Base-by-base conservation (phyloP, 2,797 vertebrate genomes). In the Hoplostethus atlanticus region DNA sequence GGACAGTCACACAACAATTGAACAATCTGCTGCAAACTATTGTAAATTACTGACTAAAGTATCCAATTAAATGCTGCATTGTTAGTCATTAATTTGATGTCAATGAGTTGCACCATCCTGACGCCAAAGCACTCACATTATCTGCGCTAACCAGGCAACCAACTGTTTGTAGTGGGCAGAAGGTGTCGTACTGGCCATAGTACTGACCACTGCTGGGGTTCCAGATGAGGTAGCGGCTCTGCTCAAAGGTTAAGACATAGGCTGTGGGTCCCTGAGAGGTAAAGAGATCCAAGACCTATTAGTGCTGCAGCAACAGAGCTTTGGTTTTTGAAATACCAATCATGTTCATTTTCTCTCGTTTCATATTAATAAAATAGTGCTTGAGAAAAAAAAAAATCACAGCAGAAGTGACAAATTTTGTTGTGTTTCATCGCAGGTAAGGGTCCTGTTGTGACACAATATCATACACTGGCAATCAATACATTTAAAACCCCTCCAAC, bases 151-250 rank as follows among this genome's bases (percentile, higher is more conserved):
- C 94, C 80, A 99, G 91, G 72, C 97, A 98, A 68, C 96, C 93
- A 1, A 98, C 94, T 3, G 92, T 95, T 68, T 99, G 95, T 81
- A 99, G 90, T 0, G 98, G 97, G 81, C 98, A 99, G 94, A 99
- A 99, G n/a, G 95, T 95, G 91, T 99, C 97, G n/a, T 96, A 97
- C 67, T 98, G 97, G 21, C 95, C 94, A 9, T 99, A 99, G 84
- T 88, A 95, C 77, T 95, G 95, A 8, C 97, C 97, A 5, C 88
- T 97, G 87, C 96, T 97, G 59, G 98, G 96, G 84, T 99, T 98
- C 98, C 98, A 99, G 84, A 99, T 96, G 42, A 97, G 87, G 78
- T 95, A 98, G 1, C 94, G 94, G 81, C 86, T 96, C 84, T 97
- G 96, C 81, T 99, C 98, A 28, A 64, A 82, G 16, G 96, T 98